Evolutionary conservation across 2,888 invertebrate genomes (phyloP).

Genomic region (Agelastica alni): DNA sequence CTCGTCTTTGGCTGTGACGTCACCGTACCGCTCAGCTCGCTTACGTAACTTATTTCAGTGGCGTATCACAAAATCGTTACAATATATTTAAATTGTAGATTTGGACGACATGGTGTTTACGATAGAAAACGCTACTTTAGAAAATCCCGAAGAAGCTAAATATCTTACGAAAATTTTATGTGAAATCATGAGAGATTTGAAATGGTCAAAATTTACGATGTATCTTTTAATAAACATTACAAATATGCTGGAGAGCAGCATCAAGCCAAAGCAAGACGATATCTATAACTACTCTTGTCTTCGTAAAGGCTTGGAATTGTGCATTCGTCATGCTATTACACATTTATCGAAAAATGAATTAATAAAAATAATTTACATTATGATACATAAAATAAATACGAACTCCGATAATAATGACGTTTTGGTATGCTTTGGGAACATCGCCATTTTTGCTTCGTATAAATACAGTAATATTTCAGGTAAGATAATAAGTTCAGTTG

Average conservation of each 20-base stretch:
- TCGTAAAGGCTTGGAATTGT: slow-evolving; percentile 61
- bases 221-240: slow-evolving; percentile 56
- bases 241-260: slow-evolving; percentile 58
- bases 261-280: slow-evolving; percentile 44
- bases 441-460: slow-evolving; percentile 61
- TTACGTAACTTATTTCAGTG: too few species aligned
- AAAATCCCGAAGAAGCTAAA: slow-evolving; percentile 53
- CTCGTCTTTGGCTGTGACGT: too few species aligned
- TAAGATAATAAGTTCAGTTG: too few species aligned
- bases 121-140: slow-evolving; percentile 27
- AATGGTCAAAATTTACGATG: slow-evolving; percentile 57
- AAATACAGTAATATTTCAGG: slow-evolving; percentile 53
- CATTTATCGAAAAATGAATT: slow-evolving; percentile 59
- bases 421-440: slow-evolving; percentile 59
- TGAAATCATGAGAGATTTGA: slow-evolving; percentile 57
- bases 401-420: slow-evolving; percentile 54
- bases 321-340: slow-evolving; percentile 60
- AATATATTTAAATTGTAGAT: background rate
- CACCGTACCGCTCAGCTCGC: too few species aligned
- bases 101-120: slow-evolving; percentile 19
- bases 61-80: too few species aligned
- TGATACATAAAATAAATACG: slow-evolving; percentile 57
- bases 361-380: slow-evolving; percentile 58
- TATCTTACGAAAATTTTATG: slow-evolving; percentile 60
- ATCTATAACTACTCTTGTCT: slow-evolving; percentile 51